Evolutionary conservation across 2,113 vertebrate genomes (phyloP), one percentile per base, ranked within the genome.

Genomic region (Psilopogon haemacephalus): DNA sequence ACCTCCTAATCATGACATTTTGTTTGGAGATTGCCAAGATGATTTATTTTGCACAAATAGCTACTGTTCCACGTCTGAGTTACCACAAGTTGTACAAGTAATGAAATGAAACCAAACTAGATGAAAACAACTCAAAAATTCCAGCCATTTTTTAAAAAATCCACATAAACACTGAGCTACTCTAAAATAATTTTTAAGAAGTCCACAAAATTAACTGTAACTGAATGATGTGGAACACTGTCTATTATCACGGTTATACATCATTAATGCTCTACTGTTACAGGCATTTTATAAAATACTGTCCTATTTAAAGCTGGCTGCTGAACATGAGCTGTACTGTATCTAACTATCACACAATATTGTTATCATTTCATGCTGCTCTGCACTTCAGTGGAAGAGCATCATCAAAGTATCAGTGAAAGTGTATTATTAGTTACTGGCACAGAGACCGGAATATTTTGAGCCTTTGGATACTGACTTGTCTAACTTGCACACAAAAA

Each of bases 381-480:
- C 44, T 2, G 44, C 68, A 56, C 68, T 89, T 73, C 68, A 52
- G 42, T 48, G 55, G 46, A 95, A 83, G 20, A 73, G 60, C 56
- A 89, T 69, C 77, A 92, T 73, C 89, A 85, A 90, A 96, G 92
- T 70, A 93, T 59, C 89, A 92, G 26, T 73, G 86, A 82, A 96
- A 92, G 86, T 28, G 20, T 78, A 92, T 89, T 81, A 95, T 84
- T 88, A 90, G 92, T 69, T 82, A 86, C 93, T 87, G 91, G 91
- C 83, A 85, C 30, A 27, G 60, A 74, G 55, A 82, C 20, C 76
- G 17, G 37, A 86, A 69, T 84, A 93, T 92, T 91, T 88, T 68
- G 48, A 75, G 74, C 59, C 68, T 87, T 76, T 46, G 23, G 80
- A 78, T 63, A 92, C 17, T 59, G 23, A 56, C 52, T 56, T 12